phyloP scores from a whole-genome alignment of 2,113 vertebrate species.

The Nyctibius bracteatus region DNA sequence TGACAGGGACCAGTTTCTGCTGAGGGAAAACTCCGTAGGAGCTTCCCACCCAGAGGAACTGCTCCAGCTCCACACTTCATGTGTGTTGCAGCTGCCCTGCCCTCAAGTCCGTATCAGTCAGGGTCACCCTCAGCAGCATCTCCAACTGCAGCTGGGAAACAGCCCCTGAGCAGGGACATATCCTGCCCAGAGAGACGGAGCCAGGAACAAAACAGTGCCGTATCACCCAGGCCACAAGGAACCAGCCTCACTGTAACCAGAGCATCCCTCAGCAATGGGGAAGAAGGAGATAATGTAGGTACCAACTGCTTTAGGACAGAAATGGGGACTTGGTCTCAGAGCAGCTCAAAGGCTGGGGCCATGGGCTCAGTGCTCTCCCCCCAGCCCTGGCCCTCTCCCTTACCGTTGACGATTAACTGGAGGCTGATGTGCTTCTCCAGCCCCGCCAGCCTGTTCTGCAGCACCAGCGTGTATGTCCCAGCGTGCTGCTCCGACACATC shows the following conservation, averaged over 20 bases:
- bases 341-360: background rate
- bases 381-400: background rate
- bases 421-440: constrained; percentile 84
- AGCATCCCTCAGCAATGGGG: background rate
- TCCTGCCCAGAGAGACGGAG: background rate
- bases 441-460: constrained; percentile 80
- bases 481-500: constrained; percentile 86
- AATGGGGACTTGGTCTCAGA: rapidly evolving
- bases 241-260: background rate
- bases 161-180: background rate
- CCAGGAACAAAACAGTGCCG: background rate
- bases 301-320: background rate
- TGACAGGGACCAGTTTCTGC: background rate
- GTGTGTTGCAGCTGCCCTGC: background rate
- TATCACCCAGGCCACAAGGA: background rate
- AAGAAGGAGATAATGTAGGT: background rate
- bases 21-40: background rate
- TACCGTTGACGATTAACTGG: constrained; percentile 90
- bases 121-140: background rate
- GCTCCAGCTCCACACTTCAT: background rate
- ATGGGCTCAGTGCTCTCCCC: background rate
- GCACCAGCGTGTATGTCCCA: constrained; percentile 81
- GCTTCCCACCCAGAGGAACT: background rate
- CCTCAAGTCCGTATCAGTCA: background rate
- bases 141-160: background rate